A percentile compares a stretch with the other conserved stretches of the same genome.
phyloP scores from a whole-genome alignment of 2,797 vertebrate species.

The Molossus alvarezi region DNA sequence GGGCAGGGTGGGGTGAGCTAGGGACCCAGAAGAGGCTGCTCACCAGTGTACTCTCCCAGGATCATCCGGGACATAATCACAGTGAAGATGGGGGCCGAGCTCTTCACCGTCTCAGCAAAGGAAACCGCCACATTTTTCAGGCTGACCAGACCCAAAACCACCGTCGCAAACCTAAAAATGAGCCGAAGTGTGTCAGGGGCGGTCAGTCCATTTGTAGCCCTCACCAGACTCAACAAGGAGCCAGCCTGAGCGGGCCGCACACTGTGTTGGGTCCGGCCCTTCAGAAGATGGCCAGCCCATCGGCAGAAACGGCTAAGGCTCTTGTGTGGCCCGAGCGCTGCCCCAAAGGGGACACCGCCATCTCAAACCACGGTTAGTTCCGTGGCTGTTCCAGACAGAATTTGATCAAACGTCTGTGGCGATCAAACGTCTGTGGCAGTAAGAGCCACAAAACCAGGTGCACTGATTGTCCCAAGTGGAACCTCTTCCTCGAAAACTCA shows the following conservation, averaged over 20 bases:
- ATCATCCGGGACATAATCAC: constrained; percentile 99
- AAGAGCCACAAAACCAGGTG: not conserved
- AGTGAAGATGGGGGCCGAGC: constrained; percentile 98
- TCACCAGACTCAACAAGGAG: not conserved
- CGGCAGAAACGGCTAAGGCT: rapidly evolving
- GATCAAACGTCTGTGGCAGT: rapidly evolving
- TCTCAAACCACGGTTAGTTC: not conserved
- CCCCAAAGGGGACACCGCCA: rapidly evolving
- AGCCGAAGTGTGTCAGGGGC: rapidly evolving
- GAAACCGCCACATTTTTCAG: constrained; percentile 98
- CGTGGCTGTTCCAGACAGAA: not conserved
- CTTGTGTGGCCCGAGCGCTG: rapidly evolving
- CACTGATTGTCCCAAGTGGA: rapidly evolving
- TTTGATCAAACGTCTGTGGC: rapidly evolving
- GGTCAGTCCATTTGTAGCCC: rapidly evolving
- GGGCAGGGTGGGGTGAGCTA: rapidly evolving
- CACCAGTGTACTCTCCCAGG: constrained; percentile 97
- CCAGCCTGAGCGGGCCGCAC: rapidly evolving
- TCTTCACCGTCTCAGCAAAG: constrained; percentile 98
- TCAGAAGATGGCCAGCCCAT: not conserved
- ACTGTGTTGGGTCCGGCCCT: not conserved
- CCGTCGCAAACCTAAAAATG: constrained; percentile 94
- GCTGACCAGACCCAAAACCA: constrained; percentile 97
- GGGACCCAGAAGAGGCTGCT: not conserved
- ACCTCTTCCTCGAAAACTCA: not conserved